Evolutionary conservation across 2,888 invertebrate genomes (phyloP), one percentile per base, ranked within the genome.

Genomic region (Drosophila formosana): DNA sequence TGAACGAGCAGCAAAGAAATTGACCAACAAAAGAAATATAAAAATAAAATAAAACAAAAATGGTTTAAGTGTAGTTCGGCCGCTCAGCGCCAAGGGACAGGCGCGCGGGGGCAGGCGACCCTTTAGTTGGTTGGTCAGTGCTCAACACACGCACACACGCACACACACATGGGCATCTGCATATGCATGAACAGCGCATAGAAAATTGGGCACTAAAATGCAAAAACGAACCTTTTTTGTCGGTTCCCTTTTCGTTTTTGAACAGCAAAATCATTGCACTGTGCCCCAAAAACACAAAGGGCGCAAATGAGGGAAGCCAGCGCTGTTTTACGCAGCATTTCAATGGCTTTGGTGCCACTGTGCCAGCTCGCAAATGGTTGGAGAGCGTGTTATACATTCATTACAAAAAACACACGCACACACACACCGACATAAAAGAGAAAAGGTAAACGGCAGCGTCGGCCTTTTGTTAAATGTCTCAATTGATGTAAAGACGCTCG

Each of bases 381-480:
- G 75, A 62, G 58, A 72, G 69, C 70, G 64, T 80, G 77, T 76
- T 80, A 64, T 64, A 70, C 82, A 82, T 74, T 67, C 71, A 86
- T 86, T 76, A 77, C 18, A 18, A 18, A 18, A 18, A 18, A 18
- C 76, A 79, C 57, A 83, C 66, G 63, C 72, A 66, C 34, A 39
- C 34, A 46, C 13, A 46, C 34, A 34, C 23, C 45, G 30, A 47
- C 7, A 37, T 26, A 39, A 52, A 26, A 26, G 8, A 4, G 9
- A 3, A 69, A 88, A 85, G 88, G 88, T 82, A 76, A 88, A 69
- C 67, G 80, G 64, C 64, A n/a, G 55, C 60, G 65, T 67, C 58
- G 68, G 73, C 82, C 82, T 70, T 88, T 88, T 88, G 88, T 88
- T 88, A 88, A 82, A 88, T 67, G 74, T 82, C 88, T 85, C 80